Conservation (phyloP, 1,140 invertebrate species). For the Neelides sp. region DNA sequence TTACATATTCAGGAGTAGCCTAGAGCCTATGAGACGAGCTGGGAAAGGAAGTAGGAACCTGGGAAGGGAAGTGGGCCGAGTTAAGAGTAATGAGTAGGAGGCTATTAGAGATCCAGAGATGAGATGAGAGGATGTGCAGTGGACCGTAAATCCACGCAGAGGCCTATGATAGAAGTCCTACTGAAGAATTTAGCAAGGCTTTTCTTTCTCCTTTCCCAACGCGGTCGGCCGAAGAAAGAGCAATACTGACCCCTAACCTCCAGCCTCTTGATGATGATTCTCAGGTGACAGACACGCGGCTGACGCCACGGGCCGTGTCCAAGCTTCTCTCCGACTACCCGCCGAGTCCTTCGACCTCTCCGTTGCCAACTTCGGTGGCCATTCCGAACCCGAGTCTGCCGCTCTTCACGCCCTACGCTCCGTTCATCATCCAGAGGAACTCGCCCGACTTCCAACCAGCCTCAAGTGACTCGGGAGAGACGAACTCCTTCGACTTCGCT, state of each 20-base stretch:
- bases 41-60: too few relatives aligned
- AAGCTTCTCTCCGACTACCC: conserved; percentile 48
- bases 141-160: neutral
- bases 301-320: conserved; percentile 76
- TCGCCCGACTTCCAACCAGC: conserved; percentile 32
- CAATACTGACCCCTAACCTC: neutral
- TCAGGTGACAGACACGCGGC: conserved; percentile 75
- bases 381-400: conserved; percentile 91
- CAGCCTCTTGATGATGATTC: conserved; percentile 3
- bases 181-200: too few relatives aligned
- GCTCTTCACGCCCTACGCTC: conserved; percentile 78
- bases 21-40: too few relatives aligned
- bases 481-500: conserved; percentile 4
- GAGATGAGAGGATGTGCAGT: neutral
- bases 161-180: neutral
- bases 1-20: too few relatives aligned
- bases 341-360: conserved; percentile 61
- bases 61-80: too few relatives aligned
- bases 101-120: too few relatives aligned
- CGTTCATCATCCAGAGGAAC: conserved; percentile 56
- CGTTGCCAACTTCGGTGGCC: conserved; percentile 80
- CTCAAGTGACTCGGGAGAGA: conserved; percentile 12
- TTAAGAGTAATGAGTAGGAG: too few relatives aligned
- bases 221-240: neutral
- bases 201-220: neutral